Evolutionary conservation across 2,797 vertebrate genomes (phyloP).

Genomic region (Brachymystax lenok): DNA sequence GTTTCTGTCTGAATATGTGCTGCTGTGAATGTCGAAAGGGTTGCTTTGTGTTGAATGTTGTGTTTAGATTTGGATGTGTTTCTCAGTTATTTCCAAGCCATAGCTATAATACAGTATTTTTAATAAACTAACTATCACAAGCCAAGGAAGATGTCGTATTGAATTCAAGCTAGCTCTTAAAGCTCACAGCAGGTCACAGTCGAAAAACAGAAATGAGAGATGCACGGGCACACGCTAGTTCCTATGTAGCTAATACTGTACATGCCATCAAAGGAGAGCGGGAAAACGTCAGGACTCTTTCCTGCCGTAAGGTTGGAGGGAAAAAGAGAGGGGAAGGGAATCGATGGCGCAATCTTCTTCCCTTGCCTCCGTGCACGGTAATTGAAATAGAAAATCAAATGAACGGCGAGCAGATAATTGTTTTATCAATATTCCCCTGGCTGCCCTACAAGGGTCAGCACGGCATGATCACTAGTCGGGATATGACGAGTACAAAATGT

Average conservation of each 20-base stretch:
- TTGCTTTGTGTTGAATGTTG: not conserved
- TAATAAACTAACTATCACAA: not conserved
- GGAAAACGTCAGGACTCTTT: constrained; percentile 77
- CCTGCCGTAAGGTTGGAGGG: constrained; percentile 88
- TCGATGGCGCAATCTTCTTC: constrained; percentile 99
- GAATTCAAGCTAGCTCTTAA: not conserved
- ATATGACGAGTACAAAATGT: constrained; percentile 99
- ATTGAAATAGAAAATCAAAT: constrained; percentile 99
- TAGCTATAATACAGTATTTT: not conserved
- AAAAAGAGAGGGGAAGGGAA: constrained; percentile 53
- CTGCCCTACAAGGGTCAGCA: constrained; percentile 99
- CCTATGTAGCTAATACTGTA: constrained; percentile 62
- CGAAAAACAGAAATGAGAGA: constrained; percentile 32
- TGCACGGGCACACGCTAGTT: not conserved
- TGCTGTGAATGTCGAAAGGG: not conserved
- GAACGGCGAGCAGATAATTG: constrained; percentile 99
- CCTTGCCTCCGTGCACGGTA: constrained; percentile 98
- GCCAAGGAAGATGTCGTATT: not conserved
- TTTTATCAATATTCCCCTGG: constrained; percentile 99
- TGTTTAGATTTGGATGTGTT: not conserved
- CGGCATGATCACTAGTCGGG: constrained; percentile 98
- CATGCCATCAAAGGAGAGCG: constrained; percentile 72
- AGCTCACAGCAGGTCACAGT: not conserved
- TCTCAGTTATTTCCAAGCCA: not conserved
- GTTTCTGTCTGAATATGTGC: not conserved